Conservation (phyloP, 2,888 invertebrate genomes). For the Microchrysa polita region DNA sequence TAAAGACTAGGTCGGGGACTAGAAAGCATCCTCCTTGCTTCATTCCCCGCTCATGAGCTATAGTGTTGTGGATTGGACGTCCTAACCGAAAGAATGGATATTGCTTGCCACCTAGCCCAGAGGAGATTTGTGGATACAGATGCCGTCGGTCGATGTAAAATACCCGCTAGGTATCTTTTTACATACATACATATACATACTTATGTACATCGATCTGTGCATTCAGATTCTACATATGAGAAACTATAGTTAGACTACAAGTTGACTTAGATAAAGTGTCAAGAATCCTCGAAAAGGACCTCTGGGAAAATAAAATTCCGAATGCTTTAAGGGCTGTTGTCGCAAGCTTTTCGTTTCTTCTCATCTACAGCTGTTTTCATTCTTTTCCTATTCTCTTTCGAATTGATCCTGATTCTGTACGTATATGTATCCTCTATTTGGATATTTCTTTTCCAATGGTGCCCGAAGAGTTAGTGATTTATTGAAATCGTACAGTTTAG, state of each 20-base stretch:
- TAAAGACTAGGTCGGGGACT: background rate
- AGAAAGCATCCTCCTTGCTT: background rate
- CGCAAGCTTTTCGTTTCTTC: constrained; percentile 25
- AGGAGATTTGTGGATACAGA: background rate
- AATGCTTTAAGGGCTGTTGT: constrained; percentile 26
- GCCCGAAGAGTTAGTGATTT: constrained; percentile 32
- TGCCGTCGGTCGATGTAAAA: no score
- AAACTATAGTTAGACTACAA: constrained; percentile 4
- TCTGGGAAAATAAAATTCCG: constrained; percentile 37
- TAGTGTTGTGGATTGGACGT: background rate
- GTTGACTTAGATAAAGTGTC: constrained; percentile 41
- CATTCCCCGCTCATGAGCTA: background rate
- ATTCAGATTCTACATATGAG: constrained; percentile 12
- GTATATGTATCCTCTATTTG: background rate
- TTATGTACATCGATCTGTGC: background rate
- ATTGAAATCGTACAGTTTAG: constrained; percentile 35
- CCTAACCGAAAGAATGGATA: background rate
- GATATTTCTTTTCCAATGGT: no score
- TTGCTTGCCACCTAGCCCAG: background rate
- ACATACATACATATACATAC: background rate
- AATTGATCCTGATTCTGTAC: background rate
- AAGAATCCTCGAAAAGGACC: constrained; percentile 29
- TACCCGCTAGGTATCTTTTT: no score
- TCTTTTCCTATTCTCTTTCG: background rate
- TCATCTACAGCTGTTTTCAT: no score